These are phyloP conservation scores for Diarsia brunnea DNA, from an alignment of 2,888 invertebrate species.

Conservation along the genomic window DNA sequence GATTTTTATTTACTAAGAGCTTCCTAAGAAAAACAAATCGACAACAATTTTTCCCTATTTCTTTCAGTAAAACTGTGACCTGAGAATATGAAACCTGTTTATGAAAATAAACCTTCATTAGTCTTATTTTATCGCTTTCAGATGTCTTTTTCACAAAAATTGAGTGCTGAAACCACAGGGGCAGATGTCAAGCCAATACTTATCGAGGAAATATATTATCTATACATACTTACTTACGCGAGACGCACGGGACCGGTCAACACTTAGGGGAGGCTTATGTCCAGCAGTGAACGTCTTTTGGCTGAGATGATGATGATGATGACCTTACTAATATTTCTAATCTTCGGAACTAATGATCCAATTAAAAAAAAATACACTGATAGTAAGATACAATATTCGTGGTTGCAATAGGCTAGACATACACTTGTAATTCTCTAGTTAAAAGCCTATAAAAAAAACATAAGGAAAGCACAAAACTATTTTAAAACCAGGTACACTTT, in stretches of 20 bases:
- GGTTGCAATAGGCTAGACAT: too few species aligned
- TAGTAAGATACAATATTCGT: too few species aligned
- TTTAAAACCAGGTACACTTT: background rate
- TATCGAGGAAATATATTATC: background rate
- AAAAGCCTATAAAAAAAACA: background rate
- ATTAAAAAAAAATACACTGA: too few species aligned
- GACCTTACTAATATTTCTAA: too few species aligned
- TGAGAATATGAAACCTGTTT: slow-evolving; percentile 31
- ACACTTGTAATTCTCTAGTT: background rate
- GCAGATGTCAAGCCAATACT: background rate
- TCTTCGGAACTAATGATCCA: too few species aligned
- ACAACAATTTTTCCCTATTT: slow-evolving; percentile 37
- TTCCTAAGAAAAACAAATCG: slow-evolving; percentile 40
- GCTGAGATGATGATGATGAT: too few species aligned
- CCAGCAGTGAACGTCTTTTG: too few species aligned
- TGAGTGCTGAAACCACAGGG: background rate
- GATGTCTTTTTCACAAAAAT: background rate
- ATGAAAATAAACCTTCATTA: slow-evolving; percentile 29
- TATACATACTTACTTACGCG: too few species aligned
- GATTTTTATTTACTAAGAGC: slow-evolving; percentile 24
- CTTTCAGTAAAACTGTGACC: slow-evolving; percentile 28
- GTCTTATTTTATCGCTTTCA: slow-evolving; percentile 3
- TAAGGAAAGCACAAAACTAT: background rate
- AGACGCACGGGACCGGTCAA: too few species aligned
- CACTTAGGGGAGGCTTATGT: too few species aligned